Conservation (phyloP, 2,888 invertebrate genomes). For the Helicoverpa assulta region DNA sequence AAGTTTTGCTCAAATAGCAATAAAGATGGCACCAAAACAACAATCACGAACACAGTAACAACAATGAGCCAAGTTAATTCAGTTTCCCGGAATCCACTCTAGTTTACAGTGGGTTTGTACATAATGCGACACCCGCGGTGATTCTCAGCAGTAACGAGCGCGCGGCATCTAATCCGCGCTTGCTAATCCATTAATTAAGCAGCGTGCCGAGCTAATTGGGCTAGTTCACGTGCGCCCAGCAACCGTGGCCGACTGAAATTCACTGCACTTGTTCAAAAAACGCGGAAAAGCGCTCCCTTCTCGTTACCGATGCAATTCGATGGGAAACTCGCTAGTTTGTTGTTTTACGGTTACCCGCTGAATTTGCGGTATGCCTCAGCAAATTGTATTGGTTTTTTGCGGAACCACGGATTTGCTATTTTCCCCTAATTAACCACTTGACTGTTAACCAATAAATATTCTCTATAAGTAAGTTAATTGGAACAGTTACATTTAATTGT, state of each 20-base stretch:
- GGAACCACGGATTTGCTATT: conserved; percentile 30
- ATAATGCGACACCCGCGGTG: conserved; percentile 59
- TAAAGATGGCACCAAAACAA: background rate
- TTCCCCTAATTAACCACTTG: conserved; percentile 50
- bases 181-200: conserved; percentile 76
- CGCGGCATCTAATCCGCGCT: conserved; percentile 51
- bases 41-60: conserved; percentile 9
- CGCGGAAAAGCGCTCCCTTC: conserved; percentile 67
- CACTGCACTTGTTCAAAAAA: conserved; percentile 61
- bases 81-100: conserved; percentile 20
- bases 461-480: conserved; percentile 35
- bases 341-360: conserved; percentile 57
- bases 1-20: background rate
- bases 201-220: conserved; percentile 74
- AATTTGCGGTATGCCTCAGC: conserved; percentile 58
- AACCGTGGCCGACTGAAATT: conserved; percentile 67
- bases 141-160: conserved; percentile 53
- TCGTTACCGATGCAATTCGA: conserved; percentile 68
- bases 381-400: conserved; percentile 57
- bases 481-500: conserved; percentile 30
- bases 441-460: conserved; percentile 48
- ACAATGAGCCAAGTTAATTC: conserved; percentile 4
- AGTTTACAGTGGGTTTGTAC: conserved; percentile 46
- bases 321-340: conserved; percentile 65
- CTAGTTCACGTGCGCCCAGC: conserved; percentile 74